These are phyloP conservation scores for Rostratula benghalensis DNA, from an alignment of 2,113 vertebrate species.

Conservation along the genomic window DNA sequence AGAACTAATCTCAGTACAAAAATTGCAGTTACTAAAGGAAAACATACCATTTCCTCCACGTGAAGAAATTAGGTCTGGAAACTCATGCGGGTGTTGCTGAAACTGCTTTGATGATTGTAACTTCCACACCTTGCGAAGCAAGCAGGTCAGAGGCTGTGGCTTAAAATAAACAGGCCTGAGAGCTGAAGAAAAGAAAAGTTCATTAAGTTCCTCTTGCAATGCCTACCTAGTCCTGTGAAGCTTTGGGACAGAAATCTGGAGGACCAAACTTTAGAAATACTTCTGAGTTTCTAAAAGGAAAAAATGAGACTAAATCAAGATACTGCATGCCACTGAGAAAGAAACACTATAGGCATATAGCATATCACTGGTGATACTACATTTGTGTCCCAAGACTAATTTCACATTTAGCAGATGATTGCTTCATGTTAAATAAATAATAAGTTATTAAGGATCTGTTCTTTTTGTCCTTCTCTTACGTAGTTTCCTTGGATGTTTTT, in stretches of 20 bases:
- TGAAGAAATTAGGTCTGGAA: conserved; percentile 58
- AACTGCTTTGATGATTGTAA: conserved; percentile 49
- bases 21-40: conserved; percentile 18
- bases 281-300: background rate
- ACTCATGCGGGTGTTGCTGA: conserved; percentile 19
- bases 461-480: background rate
- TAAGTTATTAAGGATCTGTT: background rate
- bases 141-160: background rate
- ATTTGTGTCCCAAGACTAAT: background rate
- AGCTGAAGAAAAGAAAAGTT: background rate
- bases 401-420: background rate
- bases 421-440: background rate
- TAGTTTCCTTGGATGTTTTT: background rate
- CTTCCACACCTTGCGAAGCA: background rate
- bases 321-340: background rate
- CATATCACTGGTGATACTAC: background rate
- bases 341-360: background rate
- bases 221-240: background rate
- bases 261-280: background rate
- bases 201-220: background rate
- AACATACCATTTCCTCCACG: background rate
- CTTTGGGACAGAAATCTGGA: background rate
- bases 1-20: conserved; percentile 8
- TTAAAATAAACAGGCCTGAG: conserved; percentile 5
- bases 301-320: background rate